phyloP scores from a whole-genome alignment of 2,888 invertebrate species.

The Periphyllus acericola region DNA sequence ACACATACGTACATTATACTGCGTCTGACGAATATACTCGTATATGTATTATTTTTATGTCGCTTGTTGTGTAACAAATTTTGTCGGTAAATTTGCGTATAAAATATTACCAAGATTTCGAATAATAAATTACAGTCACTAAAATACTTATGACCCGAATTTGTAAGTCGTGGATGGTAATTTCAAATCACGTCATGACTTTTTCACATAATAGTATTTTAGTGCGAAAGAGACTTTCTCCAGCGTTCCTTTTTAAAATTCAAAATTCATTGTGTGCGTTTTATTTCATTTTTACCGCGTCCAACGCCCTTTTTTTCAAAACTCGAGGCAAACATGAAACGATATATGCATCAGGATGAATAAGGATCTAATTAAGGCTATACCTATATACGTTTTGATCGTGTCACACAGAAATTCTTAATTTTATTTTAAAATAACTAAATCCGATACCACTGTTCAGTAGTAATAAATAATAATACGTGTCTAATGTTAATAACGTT shows the following conservation, averaged over 20 bases:
- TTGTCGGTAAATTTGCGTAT: neutral
- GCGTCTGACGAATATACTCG: neutral
- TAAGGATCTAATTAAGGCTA: too few relatives aligned
- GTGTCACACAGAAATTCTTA: too few relatives aligned
- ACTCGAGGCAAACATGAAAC: neutral
- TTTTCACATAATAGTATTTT: neutral
- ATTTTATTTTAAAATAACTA: too few relatives aligned
- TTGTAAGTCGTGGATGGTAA: neutral
- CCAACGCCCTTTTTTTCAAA: neutral
- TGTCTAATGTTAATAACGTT: too few relatives aligned
- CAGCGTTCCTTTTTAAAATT: neutral
- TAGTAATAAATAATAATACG: too few relatives aligned
- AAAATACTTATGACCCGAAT: neutral
- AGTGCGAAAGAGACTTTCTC: neutral
- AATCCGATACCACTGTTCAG: too few relatives aligned
- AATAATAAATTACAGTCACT: neutral
- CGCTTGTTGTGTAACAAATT: neutral
- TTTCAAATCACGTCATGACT: neutral
- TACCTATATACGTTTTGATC: too few relatives aligned
- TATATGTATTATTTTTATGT: too few relatives aligned
- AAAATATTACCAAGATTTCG: neutral
- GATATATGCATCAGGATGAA: neutral
- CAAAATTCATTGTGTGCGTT: neutral
- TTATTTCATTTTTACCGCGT: neutral
- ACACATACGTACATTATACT: neutral